These are phyloP conservation scores for Enteromius unitaeniatus DNA, from an alignment of 2,797 vertebrate species.

Conservation along the genomic window DNA sequence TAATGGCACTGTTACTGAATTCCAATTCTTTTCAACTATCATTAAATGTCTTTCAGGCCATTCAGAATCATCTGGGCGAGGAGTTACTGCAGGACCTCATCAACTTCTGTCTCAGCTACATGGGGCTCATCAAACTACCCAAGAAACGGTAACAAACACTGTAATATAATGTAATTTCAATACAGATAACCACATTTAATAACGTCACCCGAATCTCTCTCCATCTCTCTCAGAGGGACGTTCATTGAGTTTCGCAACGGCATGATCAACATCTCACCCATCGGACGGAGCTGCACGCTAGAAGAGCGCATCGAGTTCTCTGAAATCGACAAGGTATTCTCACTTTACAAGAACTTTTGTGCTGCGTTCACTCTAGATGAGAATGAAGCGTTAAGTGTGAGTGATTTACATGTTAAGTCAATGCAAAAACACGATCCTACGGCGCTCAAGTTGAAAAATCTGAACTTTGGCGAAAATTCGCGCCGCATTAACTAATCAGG, in stretches of 20 bases:
- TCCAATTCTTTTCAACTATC: background rate
- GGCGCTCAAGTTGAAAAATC: too few species aligned
- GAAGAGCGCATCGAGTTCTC: slow-evolving; percentile 96
- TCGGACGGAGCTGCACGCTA: slow-evolving; percentile 91
- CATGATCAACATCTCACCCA: slow-evolving; percentile 95
- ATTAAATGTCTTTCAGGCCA: slow-evolving; percentile 78
- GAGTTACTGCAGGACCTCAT: slow-evolving; percentile 97
- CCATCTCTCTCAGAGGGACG: slow-evolving; percentile 83
- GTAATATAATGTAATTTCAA: background rate
- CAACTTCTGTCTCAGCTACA: slow-evolving; percentile 97
- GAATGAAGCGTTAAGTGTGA: too few species aligned
- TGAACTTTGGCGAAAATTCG: too few species aligned
- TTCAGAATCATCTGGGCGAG: slow-evolving; percentile 94
- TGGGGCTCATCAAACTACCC: slow-evolving; percentile 93
- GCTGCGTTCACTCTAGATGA: too few species aligned
- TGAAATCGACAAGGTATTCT: slow-evolving; percentile 91
- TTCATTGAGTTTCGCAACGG: slow-evolving; percentile 98
- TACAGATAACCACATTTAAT: background rate
- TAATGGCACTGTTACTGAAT: background rate
- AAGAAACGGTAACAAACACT: slow-evolving; percentile 87
- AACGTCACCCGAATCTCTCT: background rate
- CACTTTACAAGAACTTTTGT: too few species aligned
- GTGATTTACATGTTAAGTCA: too few species aligned
- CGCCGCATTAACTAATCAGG: too few species aligned
- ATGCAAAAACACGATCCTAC: too few species aligned